Percentiles rank a stretch among this genome's conserved stretches.
Conservation (phyloP, 1,140 invertebrate genomes). For the Habropoda laboriosa region DNA sequence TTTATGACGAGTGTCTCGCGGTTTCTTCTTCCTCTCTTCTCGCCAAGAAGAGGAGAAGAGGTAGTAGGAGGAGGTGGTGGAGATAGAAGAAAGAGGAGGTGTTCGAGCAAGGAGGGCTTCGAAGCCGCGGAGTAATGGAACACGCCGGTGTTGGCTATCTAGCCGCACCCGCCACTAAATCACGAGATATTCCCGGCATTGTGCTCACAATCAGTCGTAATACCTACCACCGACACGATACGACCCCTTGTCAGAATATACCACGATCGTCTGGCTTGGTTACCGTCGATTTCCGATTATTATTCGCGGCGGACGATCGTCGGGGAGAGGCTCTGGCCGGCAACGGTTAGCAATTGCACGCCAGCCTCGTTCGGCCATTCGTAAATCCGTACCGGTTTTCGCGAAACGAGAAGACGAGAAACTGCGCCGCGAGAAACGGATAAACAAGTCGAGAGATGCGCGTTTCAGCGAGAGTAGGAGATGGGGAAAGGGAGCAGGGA, state of each 20-base stretch:
- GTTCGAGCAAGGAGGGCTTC: constrained; percentile 20
- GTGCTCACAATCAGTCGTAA: constrained; percentile 70
- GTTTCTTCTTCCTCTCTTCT: not conserved
- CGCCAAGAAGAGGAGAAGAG: not conserved
- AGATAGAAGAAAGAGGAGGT: not conserved
- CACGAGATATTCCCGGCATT: constrained; percentile 69
- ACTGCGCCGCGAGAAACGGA: constrained; percentile 15
- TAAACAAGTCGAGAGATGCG: constrained; percentile 19
- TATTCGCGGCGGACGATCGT: constrained; percentile 22
- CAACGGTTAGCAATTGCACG: constrained; percentile 20
- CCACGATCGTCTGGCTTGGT: constrained; percentile 39
- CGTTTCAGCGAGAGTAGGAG: not conserved
- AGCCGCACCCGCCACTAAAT: constrained; percentile 71
- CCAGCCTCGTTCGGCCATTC: constrained; percentile 16
- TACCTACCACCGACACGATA: constrained; percentile 57
- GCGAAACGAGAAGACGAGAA: constrained; percentile 13
- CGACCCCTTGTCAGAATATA: constrained; percentile 55
- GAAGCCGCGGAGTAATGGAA: constrained; percentile 58
- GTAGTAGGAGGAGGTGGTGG: not conserved
- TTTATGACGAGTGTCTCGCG: constrained; percentile 45
- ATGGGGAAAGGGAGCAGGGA: not conserved
- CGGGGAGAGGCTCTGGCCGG: not conserved
- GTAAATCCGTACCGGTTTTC: constrained; percentile 27
- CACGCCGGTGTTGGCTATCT: constrained; percentile 61
- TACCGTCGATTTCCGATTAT: constrained; percentile 64